Percentiles rank a stretch among this genome's conserved stretches.
Evolutionary conservation across 2,888 invertebrate species (phyloP).

Genomic region (Idaea aversata): DNA sequence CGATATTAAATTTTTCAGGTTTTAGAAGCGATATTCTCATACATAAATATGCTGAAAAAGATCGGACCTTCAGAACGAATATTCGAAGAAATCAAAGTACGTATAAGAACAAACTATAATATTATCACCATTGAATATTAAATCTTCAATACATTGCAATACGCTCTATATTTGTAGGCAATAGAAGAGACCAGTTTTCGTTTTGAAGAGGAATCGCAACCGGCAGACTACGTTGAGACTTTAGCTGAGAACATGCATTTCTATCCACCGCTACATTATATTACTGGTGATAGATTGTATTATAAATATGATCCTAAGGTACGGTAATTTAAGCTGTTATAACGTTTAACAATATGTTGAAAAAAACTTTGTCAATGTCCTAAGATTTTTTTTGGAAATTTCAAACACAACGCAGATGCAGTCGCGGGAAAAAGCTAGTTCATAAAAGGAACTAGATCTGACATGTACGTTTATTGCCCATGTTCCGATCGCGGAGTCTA

Average conservation of each 20-base stretch:
- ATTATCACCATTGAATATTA: not conserved
- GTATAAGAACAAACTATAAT: not conserved
- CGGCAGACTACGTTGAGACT: slow-evolving; percentile 89
- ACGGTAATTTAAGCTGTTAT: slow-evolving; percentile 9
- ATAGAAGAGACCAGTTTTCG: slow-evolving; percentile 88
- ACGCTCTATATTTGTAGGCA: slow-evolving; percentile 51
- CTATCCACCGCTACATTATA: slow-evolving; percentile 88
- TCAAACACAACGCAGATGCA: too few relatives aligned
- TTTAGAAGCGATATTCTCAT: slow-evolving; percentile 88
- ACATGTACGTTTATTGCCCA: too few relatives aligned
- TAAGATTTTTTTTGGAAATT: too few relatives aligned
- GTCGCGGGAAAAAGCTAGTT: too few relatives aligned
- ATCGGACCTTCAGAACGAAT: slow-evolving; percentile 85
- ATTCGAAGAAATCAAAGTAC: slow-evolving; percentile 83
- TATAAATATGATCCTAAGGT: slow-evolving; percentile 88
- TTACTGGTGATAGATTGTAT: slow-evolving; percentile 87
- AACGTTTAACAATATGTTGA: not conserved
- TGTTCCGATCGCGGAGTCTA: too few relatives aligned
- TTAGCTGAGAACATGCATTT: slow-evolving; percentile 89
- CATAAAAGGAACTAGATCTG: too few relatives aligned
- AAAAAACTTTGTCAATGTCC: not conserved
- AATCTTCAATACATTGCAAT: not conserved
- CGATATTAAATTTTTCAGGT: slow-evolving; percentile 75
- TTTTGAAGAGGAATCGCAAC: slow-evolving; percentile 85
- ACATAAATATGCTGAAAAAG: slow-evolving; percentile 85